Percentiles rank a stretch among this genome's conserved stretches.
phyloP scores from a whole-genome alignment of 2,888 invertebrate species.

The Mimachlamys varia region DNA sequence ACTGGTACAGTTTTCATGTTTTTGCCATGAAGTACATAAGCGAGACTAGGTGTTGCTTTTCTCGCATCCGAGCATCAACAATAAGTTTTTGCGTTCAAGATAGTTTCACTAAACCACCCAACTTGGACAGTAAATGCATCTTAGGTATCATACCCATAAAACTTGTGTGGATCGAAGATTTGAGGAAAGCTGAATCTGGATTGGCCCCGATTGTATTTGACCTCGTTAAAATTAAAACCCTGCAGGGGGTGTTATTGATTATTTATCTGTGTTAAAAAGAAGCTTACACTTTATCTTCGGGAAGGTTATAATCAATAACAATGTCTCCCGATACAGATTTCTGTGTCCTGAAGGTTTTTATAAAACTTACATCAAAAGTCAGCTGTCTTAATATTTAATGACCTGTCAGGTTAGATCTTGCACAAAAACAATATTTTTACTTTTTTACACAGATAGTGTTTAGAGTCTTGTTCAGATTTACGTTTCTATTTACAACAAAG shows the following conservation, averaged over 20 bases:
- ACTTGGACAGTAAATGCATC: too few species aligned
- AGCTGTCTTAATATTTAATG: neutral
- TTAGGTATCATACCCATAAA: too few species aligned
- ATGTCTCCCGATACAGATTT: neutral
- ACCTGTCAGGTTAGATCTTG: neutral
- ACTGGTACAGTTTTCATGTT: too few species aligned
- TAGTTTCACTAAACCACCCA: too few species aligned
- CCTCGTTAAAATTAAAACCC: slow-evolving; percentile 17
- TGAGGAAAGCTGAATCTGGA: neutral
- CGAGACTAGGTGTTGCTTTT: too few species aligned
- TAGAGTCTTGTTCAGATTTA: neutral
- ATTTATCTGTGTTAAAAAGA: neutral
- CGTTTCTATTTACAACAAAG: neutral
- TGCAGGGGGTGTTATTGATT: neutral
- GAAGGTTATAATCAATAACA: neutral
- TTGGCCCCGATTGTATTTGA: neutral
- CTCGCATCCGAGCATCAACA: too few species aligned
- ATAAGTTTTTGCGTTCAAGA: too few species aligned
- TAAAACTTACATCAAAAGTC: slow-evolving; percentile 1
- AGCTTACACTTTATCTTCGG: neutral
- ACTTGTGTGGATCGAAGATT: too few species aligned
- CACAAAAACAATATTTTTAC: neutral
- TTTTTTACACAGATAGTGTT: neutral
- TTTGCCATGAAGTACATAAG: too few species aligned
- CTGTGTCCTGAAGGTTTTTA: neutral